A percentile compares a stretch with the other conserved stretches of the same genome.
Evolutionary conservation across 2,888 invertebrate genomes (phyloP).

Genomic region (Spatulosminthurus flaviceps): DNA sequence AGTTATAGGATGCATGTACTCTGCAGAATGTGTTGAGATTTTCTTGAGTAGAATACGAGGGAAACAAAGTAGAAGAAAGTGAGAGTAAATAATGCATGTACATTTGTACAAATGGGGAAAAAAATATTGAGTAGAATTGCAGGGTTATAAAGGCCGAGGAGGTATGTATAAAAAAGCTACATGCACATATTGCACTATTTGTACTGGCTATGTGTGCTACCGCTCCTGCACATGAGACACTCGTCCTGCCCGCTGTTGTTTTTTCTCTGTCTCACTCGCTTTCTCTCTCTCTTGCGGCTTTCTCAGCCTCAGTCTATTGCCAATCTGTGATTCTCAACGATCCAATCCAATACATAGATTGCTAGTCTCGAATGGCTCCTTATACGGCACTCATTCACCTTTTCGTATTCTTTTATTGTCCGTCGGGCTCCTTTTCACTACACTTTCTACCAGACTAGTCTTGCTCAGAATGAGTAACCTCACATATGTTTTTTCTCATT

Average conservation of each 20-base stretch:
- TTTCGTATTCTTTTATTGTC: slow-evolving; percentile 28
- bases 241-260: neutral
- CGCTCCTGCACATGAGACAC: too few species aligned
- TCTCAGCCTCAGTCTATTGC: slow-evolving; percentile 24
- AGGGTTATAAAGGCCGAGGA: neutral
- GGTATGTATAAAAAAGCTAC: neutral
- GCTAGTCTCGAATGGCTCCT: slow-evolving; percentile 28
- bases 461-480: neutral
- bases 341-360: slow-evolving; percentile 27
- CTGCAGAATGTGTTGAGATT: too few species aligned
- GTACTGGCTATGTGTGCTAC: too few species aligned
- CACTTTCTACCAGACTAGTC: neutral
- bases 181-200: too few species aligned
- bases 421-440: slow-evolving; percentile 12
- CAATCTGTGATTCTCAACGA: slow-evolving; percentile 24
- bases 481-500: neutral
- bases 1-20: too few species aligned
- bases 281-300: neutral
- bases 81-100: too few species aligned
- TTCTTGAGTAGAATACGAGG: slow-evolving; percentile 1
- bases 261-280: neutral
- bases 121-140: neutral
- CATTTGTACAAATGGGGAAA: too few species aligned
- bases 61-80: too few species aligned
- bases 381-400: slow-evolving; percentile 27